Conservation (phyloP, 2,888 invertebrate species). For the Calliscelio sp. region DNA sequence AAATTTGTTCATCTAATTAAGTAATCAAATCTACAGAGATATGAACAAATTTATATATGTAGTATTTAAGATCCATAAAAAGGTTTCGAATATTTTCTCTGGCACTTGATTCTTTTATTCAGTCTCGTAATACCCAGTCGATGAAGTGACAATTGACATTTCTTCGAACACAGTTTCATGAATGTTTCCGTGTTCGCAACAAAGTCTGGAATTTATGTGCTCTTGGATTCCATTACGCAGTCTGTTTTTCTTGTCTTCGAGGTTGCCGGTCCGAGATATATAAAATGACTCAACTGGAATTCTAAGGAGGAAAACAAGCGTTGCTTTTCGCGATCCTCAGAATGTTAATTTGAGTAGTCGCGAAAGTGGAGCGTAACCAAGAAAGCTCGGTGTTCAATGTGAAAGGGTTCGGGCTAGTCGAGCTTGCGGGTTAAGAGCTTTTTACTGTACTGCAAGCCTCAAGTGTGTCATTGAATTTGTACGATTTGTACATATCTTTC, state of each 20-base stretch:
- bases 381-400: slow-evolving; percentile 43
- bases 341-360: slow-evolving; percentile 60
- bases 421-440: slow-evolving; percentile 62
- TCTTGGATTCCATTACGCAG: slow-evolving; percentile 27
- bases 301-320: slow-evolving; percentile 43
- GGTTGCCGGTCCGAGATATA: slow-evolving; percentile 29
- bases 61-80: too few species aligned
- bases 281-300: slow-evolving; percentile 51
- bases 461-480: slow-evolving; percentile 60
- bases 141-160: slow-evolving; percentile 13
- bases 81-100: too few species aligned
- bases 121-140: neutral
- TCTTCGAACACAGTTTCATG: slow-evolving; percentile 10
- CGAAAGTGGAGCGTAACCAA: slow-evolving; percentile 50
- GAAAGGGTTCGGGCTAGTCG: slow-evolving; percentile 44
- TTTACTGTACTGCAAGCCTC: slow-evolving; percentile 55
- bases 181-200: slow-evolving; percentile 20
- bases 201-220: slow-evolving; percentile 35
- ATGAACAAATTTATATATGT: too few species aligned
- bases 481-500: slow-evolving; percentile 55
- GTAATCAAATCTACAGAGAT: too few species aligned
- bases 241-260: slow-evolving; percentile 43
- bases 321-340: slow-evolving; percentile 47
- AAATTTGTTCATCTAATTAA: too few species aligned
- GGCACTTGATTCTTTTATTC: slow-evolving; percentile 1